Evolutionary conservation across 2,797 vertebrate species (phyloP), one percentile per base, ranked within the genome.

Genomic region (Malurus splendens): DNA sequence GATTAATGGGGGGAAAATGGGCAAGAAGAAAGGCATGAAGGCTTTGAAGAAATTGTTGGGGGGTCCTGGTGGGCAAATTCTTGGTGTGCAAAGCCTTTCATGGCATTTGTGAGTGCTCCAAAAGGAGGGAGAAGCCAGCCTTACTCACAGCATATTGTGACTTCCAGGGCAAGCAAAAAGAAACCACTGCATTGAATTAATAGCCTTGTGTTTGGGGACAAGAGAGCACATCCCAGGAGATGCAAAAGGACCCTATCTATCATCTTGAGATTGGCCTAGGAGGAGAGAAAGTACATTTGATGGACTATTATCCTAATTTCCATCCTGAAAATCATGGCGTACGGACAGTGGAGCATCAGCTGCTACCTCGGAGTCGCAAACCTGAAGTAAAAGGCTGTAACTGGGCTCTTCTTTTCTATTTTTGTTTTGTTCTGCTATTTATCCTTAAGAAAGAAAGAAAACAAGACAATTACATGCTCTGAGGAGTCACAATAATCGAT

Each of bases 221-320:
- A 74, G 82, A 68, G 25, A 70, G 52, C 59, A 38, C 1, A 13
- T 55, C 86, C 64, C 83, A 8, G 12, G 74, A 76, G 87, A 71
- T 0, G 0, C 32, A 23, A 45, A 61, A 74, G 67, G 74, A 64
- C 60, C 47, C 2, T 28, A 79, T 71, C 83, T 88, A 89, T 94
- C 89, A 67, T 71, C 77, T 24, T 14, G 57, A 76, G 71, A 76
- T 4, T 30, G 74, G 67, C 32, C 50, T 51, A 47, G 39, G 45
- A 93, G 79, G 81, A 92, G 74, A 52, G 47, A 80, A 91, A 95
- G 75, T 47, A 38, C 32, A 51, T 86, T 79, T 90, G 90, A 93
- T 86, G 51, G 92, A 91, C 87, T 82, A 84, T 94, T 95, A 94
- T 90, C 91, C 77, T 94, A 91, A 95, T 94, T 86, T 73, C 71